These are phyloP conservation scores for Stichodactyla helianthus DNA, from an alignment of 64 coral and sea anemone genomes.

Conservation along the genomic window DNA sequence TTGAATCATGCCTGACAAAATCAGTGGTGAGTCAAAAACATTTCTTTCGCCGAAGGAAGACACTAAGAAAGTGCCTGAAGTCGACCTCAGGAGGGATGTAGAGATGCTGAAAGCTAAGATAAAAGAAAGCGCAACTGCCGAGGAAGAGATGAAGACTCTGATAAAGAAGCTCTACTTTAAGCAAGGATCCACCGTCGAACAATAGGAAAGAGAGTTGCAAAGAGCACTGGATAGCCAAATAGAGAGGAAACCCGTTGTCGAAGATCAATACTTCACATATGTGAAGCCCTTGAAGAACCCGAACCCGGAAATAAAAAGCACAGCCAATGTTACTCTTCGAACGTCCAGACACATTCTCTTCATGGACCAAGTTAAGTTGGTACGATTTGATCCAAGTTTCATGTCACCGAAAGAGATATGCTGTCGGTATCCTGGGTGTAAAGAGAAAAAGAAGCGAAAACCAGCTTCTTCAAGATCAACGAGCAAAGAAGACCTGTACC, in stretches of 20 bases:
- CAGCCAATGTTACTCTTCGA: slow-evolving; percentile 22
- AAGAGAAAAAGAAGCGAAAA: not conserved
- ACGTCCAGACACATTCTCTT: not conserved
- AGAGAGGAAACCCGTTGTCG: not conserved
- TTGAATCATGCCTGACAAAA: too few relatives aligned
- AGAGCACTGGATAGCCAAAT: not conserved
- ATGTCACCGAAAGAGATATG: not conserved
- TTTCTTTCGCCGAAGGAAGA: too few relatives aligned
- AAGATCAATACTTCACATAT: not conserved
- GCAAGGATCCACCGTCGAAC: not conserved
- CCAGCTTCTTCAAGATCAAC: not conserved
- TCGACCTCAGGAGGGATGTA: too few relatives aligned
- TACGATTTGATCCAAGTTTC: slow-evolving; percentile 8
- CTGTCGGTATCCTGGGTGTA: slow-evolving; percentile 37
- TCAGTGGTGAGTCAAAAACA: too few relatives aligned
- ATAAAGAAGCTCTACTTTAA: not conserved
- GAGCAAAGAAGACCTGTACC: slow-evolving; percentile 43
- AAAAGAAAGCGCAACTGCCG: too few relatives aligned
- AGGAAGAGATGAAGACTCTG: too few relatives aligned
- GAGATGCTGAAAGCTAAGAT: too few relatives aligned
- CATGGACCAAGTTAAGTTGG: too few relatives aligned
- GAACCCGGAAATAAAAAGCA: not conserved
- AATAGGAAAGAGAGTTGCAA: not conserved
- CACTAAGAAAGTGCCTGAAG: too few relatives aligned
- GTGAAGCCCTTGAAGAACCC: not conserved